Evolutionary conservation across 2,797 vertebrate species (phyloP), one percentile per base, ranked within the genome.

Genomic region (Apogon hyalosoma): DNA sequence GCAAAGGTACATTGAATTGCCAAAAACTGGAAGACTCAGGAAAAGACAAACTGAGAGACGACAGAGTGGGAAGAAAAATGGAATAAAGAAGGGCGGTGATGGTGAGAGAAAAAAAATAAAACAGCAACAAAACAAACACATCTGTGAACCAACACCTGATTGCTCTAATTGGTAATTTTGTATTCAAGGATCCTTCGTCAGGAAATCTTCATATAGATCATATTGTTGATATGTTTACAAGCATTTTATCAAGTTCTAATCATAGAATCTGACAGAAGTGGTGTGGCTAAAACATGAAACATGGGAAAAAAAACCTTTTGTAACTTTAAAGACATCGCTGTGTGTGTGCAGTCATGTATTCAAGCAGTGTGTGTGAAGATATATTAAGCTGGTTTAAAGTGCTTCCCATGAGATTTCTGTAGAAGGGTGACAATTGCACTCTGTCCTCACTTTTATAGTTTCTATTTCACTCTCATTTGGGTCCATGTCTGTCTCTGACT

Each of bases 161-260:
- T 83, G 53, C 49, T 63, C 36, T 80, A 66, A 75, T 68, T 70
- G 47, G 48, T 54, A 7, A 51, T 73, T 83, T 67, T 59, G 49
- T 49, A 72, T 65, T 74, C 40, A 69, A 78, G 76, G 43, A 52
- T 72, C 42, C 63, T 64, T 77, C 58, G 78, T 86, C 47, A 77
- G 45, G 21, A 62, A 49, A 62, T 64, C 24, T 46, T 67, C 21
- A 45, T 45, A 79, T 43, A 52, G 43, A 77, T 77, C 54, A 42
- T 59, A 46, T 42, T 65, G 55, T 57, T 28, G 45, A 42, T 57
- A 55, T 62, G 46, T 63, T 79, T 52, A 52, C 47, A 71, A 73
- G 56, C 50, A 33, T 54, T 56, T 42, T 66, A 45, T 59, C 57
- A 69, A 49, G 38, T 57, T 69, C 73, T 79, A 70, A 69, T 79